Evolutionary conservation across 2,888 invertebrate genomes (phyloP).

Genomic region (Drosophila siamana): DNA sequence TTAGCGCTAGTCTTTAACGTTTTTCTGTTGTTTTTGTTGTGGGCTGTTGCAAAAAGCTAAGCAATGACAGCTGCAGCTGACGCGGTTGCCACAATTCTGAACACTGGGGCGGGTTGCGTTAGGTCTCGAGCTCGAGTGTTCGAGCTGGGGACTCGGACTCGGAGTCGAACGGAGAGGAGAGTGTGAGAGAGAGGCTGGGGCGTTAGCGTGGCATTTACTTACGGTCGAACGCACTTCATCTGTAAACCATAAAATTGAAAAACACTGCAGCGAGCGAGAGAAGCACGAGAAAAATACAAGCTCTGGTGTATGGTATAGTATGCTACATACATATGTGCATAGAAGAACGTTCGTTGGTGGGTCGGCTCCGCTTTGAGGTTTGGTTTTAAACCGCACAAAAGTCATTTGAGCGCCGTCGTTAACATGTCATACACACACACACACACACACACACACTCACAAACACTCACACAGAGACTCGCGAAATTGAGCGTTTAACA

Average conservation of each 20-base stretch:
- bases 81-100: conserved; percentile 48
- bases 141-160: not conserved
- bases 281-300: conserved; percentile 3
- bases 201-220: conserved; percentile 72
- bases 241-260: conserved; percentile 77
- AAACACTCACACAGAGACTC: conserved; percentile 22
- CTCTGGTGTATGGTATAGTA: too few species aligned
- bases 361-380: conserved; percentile 44
- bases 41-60: conserved; percentile 63
- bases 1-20: not conserved
- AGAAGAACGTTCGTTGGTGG: conserved; percentile 17
- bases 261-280: not conserved
- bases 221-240: conserved; percentile 82
- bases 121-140: not conserved
- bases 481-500: conserved; percentile 36
- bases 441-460: conserved; percentile 56
- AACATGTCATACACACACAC: conserved; percentile 73
- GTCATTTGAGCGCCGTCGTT: conserved; percentile 81
- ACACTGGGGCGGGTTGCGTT: not conserved
- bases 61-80: conserved; percentile 76
- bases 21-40: conserved; percentile 3
- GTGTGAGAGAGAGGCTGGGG: conserved; percentile 9
- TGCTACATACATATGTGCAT: conserved; percentile 13
- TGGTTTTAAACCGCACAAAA: conserved; percentile 81
- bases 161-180: not conserved